Conservation (phyloP, 1,140 invertebrate genomes). For the Drosophila mojavensis region DNA sequence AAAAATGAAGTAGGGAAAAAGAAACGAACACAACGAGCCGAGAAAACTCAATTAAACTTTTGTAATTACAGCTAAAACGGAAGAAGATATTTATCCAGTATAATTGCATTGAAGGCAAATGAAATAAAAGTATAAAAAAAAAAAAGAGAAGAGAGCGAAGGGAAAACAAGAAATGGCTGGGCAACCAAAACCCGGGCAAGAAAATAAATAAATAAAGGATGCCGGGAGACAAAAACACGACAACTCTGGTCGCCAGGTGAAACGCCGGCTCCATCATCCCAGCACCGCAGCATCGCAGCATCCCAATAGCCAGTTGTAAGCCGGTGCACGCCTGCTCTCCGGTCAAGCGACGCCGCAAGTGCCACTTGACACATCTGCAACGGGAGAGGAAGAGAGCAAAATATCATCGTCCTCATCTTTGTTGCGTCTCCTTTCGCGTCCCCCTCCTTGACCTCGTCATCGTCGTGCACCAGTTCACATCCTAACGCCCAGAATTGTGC, state of each 20-base stretch:
- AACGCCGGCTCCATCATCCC: not conserved
- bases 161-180: not conserved
- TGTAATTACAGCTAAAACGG: slow-evolving; percentile 84
- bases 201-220: slow-evolving; percentile 80
- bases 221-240: slow-evolving; percentile 32
- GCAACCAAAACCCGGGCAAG: slow-evolving; percentile 57
- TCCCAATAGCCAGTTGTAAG: not conserved
- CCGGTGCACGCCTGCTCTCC: not conserved
- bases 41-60: slow-evolving; percentile 84
- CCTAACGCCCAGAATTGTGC: not conserved
- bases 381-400: not conserved
- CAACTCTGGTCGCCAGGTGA: slow-evolving; percentile 35
- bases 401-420: not conserved
- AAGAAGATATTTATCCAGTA: slow-evolving; percentile 84
- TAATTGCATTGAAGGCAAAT: slow-evolving; percentile 84
- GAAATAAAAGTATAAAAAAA: slow-evolving; percentile 68
- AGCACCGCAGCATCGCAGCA: too few species aligned
- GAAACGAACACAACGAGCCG: slow-evolving; percentile 75
- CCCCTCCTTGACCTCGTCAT: not conserved
- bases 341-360: slow-evolving; percentile 30
- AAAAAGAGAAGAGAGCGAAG: not conserved
- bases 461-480: not conserved
- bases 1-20: slow-evolving; percentile 25
- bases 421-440: not conserved
- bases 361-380: slow-evolving; percentile 40